Evolutionary conservation across 2,797 vertebrate genomes (phyloP), one percentile per base, ranked within the genome.

Genomic region (Neosilurus mollespiculum): DNA sequence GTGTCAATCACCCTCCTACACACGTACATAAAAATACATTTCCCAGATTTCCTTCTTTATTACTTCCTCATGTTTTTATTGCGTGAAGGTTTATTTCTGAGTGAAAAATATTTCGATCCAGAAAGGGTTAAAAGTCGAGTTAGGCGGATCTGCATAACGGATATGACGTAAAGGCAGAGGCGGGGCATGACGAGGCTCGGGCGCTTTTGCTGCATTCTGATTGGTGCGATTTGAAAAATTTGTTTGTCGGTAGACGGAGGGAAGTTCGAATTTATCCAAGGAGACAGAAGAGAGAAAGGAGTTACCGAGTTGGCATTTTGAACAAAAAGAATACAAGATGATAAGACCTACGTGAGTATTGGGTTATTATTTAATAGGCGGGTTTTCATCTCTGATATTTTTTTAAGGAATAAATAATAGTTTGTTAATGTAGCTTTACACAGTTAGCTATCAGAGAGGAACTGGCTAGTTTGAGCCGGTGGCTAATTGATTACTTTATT

Each of bases 291-390:
- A 58, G 15, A 71, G 18, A 9, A 43, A 43, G 43, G 8, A 43
- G 8, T n/a, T 1, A 71, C 24, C 49, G 66, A 77, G 67, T 56
- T 71, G 56, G 76, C 54, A 58, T 89, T 58, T 18, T 14, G 34
- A 81, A 67, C 15, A 59, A 71, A 49, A 79, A 83, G 9, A 12
- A 43, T 4, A 72, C 51, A 61, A 26, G 15, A 95, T 94, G 94
- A 92, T 69, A 30, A 85, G 91, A 82, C 94, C 92, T 84, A 83
- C 64, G 94, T 95, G 82, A 93, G 94, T 92, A 37, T 49, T 64
- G 24, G 1, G n/a, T 4, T 62, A 8, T 65, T 51, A 49, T 30
- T 65, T 2, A 26, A 9, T 20, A 4, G 2, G 24, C 11, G 5
- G 4, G 0, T 9, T 78, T 51, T 78, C 3, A 0, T n/a, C 9